Evolutionary conservation across 1,140 invertebrate genomes (phyloP), one percentile per base, ranked within the genome.

Genomic region (Plodia interpunctella): DNA sequence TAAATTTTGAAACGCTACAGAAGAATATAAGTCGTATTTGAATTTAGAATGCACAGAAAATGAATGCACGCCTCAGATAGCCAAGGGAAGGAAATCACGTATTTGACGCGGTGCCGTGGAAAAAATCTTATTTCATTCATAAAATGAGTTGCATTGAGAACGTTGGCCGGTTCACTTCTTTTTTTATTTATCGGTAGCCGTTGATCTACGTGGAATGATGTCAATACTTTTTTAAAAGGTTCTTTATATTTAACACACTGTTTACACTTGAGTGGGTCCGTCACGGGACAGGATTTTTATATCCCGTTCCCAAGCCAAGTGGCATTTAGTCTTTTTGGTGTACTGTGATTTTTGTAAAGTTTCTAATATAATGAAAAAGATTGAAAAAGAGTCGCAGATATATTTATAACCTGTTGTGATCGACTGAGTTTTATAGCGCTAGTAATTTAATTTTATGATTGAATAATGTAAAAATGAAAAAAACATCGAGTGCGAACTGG

Each of bases 41-140:
- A 65, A 70, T 72, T 72, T 63, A 74, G 63, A 66, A 62, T 61
- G 49, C 49, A 67, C 74, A 62, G 70, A 79, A 86, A 87, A 88
- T 85, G 83, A 87, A 88, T 86, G 82, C 83, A 87, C 86, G 81
- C 75, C 63, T 69, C 70, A 78, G 72, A 80, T 72, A 69, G 63
- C 65, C 68, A 74, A 64, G 74, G 38, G 83, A 79, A 87, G 84
- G 86, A 88, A 87, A 83, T 83, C 86, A 88, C 86, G 86, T 88
- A 88, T 88, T 88, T 73, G 83, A 72, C 80, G 80, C 80, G 82
- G 83, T 84, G 74, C 78, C 64, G 66, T 75, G 67, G 11, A 70
- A 79, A 77, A 88, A 88, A 82, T 80, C 74, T 80, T 85, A 87
- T 88, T 87, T 86, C 86, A 88, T 88, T 88, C 86, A 88, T 88